Evolutionary conservation across 1,140 invertebrate genomes (phyloP).

Genomic region (Ips typographus): DNA sequence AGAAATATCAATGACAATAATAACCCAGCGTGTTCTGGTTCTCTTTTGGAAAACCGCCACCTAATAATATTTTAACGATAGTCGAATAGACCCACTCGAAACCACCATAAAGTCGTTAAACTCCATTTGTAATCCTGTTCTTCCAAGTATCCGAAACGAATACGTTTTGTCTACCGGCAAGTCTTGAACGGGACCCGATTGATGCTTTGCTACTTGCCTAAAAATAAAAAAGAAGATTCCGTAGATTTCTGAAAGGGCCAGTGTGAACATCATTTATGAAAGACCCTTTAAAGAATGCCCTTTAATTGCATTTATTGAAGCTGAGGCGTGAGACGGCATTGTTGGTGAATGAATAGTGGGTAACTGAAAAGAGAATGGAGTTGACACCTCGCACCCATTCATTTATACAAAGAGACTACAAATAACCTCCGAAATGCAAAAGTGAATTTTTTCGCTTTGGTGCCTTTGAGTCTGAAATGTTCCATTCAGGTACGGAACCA

Average conservation of each 20-base stretch:
- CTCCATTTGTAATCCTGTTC: conserved; percentile 19
- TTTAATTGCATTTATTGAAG: conserved; percentile 46
- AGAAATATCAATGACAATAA: no score
- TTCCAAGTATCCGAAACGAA: conserved; percentile 26
- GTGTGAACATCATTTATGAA: conserved; percentile 23
- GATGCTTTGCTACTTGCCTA: conserved; percentile 19
- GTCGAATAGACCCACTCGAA: conserved; percentile 24
- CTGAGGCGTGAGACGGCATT: conserved; percentile 43
- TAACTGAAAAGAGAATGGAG: conserved; percentile 36
- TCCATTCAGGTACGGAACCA: background rate
- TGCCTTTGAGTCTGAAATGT: background rate
- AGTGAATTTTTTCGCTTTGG: conserved; percentile 13
- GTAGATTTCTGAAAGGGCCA: conserved; percentile 19
- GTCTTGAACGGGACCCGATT: conserved; percentile 9
- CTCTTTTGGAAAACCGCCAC: background rate
- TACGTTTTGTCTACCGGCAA: conserved; percentile 20
- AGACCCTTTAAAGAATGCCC: conserved; percentile 37
- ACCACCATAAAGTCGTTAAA: conserved; percentile 24
- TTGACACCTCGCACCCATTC: conserved; percentile 43
- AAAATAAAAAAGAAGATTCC: conserved; percentile 7
- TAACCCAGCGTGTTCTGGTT: no score
- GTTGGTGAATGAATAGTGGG: conserved; percentile 25
- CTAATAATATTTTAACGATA: conserved; percentile 24
- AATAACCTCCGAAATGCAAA: conserved; percentile 18
- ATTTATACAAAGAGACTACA: conserved; percentile 29